Evolutionary conservation across 2,888 invertebrate species (phyloP).

Genomic region (Rosalia funebris): DNA sequence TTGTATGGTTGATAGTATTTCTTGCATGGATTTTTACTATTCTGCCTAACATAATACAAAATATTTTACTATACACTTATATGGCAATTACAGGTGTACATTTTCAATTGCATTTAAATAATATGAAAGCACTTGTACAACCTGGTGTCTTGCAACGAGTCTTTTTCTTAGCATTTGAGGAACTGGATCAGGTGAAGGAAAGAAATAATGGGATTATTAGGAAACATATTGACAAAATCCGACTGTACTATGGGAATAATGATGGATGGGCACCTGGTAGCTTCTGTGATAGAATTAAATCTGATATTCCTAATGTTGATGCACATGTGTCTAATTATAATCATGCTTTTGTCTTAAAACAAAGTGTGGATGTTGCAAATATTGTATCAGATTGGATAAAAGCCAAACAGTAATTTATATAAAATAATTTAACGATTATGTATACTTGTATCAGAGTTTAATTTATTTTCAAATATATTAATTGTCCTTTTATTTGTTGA

Average conservation of each 20-base stretch:
- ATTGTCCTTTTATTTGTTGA: too few species aligned
- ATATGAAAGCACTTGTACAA: constrained; percentile 69
- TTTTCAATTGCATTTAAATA: constrained; percentile 65
- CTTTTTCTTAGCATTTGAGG: constrained; percentile 78
- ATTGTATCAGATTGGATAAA: constrained; percentile 57
- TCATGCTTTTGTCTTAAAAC: constrained; percentile 85
- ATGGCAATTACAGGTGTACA: constrained; percentile 68
- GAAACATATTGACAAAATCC: constrained; percentile 71
- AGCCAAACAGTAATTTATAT: constrained; percentile 21
- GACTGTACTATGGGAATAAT: constrained; percentile 80
- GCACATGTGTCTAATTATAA: constrained; percentile 69
- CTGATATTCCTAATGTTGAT: constrained; percentile 70
- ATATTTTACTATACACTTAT: constrained; percentile 68
- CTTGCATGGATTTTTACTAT: constrained; percentile 65
- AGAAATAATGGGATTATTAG: constrained; percentile 73
- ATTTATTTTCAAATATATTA: too few species aligned
- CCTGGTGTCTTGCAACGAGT: constrained; percentile 72
- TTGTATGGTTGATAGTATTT: constrained; percentile 64
- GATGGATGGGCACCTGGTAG: constrained; percentile 87
- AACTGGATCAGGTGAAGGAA: constrained; percentile 79
- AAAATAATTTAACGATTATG: neutral
- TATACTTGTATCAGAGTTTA: neutral
- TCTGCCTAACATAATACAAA: constrained; percentile 68
- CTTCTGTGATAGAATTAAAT: constrained; percentile 75
- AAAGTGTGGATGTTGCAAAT: constrained; percentile 68